These are phyloP conservation scores for Myotis myotis DNA, from an alignment of 2,797 vertebrate species.

Conservation along the genomic window DNA sequence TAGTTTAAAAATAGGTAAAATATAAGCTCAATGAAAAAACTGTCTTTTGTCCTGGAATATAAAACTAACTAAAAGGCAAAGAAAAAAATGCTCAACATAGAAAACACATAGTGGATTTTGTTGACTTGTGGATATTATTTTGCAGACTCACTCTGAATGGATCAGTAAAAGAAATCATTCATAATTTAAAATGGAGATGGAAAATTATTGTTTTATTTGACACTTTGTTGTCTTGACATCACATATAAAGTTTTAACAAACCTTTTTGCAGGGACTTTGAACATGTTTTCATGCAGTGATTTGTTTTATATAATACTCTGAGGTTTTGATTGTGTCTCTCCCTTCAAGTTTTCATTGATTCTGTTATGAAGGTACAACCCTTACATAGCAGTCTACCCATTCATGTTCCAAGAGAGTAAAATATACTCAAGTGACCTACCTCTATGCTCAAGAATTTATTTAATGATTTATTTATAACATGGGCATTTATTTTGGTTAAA, in stretches of 20 bases:
- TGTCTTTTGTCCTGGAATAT: neutral
- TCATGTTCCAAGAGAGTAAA: neutral
- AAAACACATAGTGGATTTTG: neutral
- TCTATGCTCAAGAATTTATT: neutral
- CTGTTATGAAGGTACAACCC: neutral
- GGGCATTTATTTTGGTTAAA: neutral
- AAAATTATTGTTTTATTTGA: neutral
- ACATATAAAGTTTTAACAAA: neutral
- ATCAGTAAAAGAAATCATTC: neutral
- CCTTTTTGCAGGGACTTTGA: neutral
- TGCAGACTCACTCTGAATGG: neutral
- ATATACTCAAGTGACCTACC: neutral
- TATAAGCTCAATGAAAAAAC: neutral
- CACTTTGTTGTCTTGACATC: neutral
- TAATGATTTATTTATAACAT: neutral
- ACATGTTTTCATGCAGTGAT: neutral
- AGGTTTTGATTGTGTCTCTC: neutral
- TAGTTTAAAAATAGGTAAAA: neutral
- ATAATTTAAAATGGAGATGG: constrained; percentile 7
- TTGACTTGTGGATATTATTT: neutral
- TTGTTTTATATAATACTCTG: neutral
- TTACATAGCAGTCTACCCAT: neutral
- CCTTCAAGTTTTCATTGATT: neutral
- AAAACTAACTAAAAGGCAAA: constrained; percentile 14
- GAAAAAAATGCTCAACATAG: neutral